These are phyloP conservation scores for Oplegnathus fasciatus DNA, from an alignment of 2,113 vertebrate species.

Conservation along the genomic window DNA sequence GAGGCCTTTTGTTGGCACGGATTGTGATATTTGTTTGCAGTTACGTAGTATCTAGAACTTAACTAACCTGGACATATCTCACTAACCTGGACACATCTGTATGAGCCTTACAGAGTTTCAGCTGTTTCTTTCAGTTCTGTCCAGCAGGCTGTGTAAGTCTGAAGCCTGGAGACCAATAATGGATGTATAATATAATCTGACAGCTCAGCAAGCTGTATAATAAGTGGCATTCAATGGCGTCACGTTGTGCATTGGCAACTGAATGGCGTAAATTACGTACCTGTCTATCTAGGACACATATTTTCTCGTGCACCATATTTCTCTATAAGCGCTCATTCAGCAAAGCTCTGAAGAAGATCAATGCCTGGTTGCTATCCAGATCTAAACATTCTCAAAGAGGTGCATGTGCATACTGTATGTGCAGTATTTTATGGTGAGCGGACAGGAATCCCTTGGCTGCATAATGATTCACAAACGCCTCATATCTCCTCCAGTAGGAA, in stretches of 20 bases:
- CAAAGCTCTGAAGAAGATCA: slow-evolving; percentile 45
- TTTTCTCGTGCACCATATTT: slow-evolving; percentile 39
- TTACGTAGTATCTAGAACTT: neutral
- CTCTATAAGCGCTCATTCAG: slow-evolving; percentile 43
- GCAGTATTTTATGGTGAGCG: slow-evolving; percentile 33
- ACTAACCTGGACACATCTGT: too few relatives aligned
- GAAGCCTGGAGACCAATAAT: slow-evolving; percentile 35
- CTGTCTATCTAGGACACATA: slow-evolving; percentile 42
- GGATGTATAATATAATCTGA: slow-evolving; percentile 45
- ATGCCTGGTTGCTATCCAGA: slow-evolving; percentile 29
- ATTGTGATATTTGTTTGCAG: neutral
- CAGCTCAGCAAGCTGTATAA: slow-evolving; percentile 51
- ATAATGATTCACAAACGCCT: slow-evolving; percentile 53
- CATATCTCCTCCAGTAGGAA: slow-evolving; percentile 46
- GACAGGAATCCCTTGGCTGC: slow-evolving; percentile 29
- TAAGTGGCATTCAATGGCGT: slow-evolving; percentile 32
- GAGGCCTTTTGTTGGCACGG: neutral
- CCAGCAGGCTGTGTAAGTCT: neutral
- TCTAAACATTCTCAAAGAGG: slow-evolving; percentile 29
- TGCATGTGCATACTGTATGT: slow-evolving; percentile 21
- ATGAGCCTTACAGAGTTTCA: neutral
- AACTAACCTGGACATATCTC: too few relatives aligned
- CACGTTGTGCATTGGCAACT: slow-evolving; percentile 28
- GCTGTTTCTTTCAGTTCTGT: slow-evolving; percentile 13
- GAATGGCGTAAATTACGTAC: slow-evolving; percentile 51